These are phyloP conservation scores for Corvus cornix DNA, from an alignment of 2,113 vertebrate species.

Conservation along the genomic window DNA sequence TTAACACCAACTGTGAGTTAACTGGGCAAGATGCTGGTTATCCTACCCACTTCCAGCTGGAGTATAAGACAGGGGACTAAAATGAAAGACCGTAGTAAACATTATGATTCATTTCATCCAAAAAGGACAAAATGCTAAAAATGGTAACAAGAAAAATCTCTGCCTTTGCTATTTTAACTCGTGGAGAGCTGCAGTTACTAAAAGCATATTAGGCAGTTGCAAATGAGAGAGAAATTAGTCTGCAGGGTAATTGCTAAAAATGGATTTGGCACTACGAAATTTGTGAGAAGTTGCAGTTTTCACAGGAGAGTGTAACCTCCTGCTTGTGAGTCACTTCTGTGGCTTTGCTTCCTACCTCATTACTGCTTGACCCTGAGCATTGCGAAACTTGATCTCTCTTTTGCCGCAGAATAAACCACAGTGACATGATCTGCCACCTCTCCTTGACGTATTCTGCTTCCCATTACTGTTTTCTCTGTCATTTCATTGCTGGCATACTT, in stretches of 20 bases:
- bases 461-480: not conserved
- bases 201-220: not conserved
- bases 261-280: not conserved
- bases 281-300: not conserved
- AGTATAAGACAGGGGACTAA: not conserved
- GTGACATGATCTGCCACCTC: not conserved
- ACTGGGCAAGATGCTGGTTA: conserved; percentile 4
- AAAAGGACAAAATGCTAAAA: conserved; percentile 19
- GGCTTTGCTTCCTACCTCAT: conserved; percentile 25
- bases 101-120: conserved; percentile 18
- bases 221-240: not conserved
- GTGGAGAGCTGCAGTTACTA: not conserved
- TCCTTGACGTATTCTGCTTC: not conserved
- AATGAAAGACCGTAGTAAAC: conserved; percentile 21
- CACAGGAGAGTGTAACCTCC: not conserved
- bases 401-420: not conserved
- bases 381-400: not conserved
- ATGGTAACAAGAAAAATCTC: not conserved
- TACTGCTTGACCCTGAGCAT: conserved; percentile 17
- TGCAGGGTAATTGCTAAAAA: not conserved
- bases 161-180: conserved; percentile 2
- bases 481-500: not conserved
- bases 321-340: conserved; percentile 13
- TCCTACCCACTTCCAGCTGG: conserved; percentile 24
- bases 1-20: not conserved